phyloP scores from a whole-genome alignment of 2,888 invertebrate species.

The Imbricaverruca yamaguchii region DNA sequence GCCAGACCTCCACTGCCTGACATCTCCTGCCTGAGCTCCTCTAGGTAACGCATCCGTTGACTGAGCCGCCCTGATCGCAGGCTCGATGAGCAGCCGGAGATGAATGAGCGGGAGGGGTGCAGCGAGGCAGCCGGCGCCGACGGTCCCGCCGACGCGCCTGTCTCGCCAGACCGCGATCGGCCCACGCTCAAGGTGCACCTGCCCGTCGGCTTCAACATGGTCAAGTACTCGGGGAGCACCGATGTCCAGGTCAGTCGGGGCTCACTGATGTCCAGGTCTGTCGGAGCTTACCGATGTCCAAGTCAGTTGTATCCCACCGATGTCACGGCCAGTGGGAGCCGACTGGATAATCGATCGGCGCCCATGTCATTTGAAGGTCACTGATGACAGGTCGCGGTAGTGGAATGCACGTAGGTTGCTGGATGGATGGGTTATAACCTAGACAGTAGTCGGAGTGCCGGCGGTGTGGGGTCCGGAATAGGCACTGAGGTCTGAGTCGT shows the following conservation, averaged over 20 bases:
- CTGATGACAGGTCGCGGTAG: too few relatives aligned
- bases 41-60: background rate
- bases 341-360: too few relatives aligned
- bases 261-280: background rate
- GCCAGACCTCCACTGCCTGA: background rate
- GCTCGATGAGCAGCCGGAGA: background rate
- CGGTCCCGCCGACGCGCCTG: background rate
- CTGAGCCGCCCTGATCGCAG: too few relatives aligned
- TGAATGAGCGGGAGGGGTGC: background rate
- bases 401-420: too few relatives aligned
- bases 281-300: too few relatives aligned
- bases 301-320: too few relatives aligned
- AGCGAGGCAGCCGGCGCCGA: background rate
- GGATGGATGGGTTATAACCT: too few relatives aligned
- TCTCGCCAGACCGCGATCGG: background rate
- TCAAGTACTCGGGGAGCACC: constrained; percentile 29
- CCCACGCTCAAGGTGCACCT: constrained; percentile 26
- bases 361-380: too few relatives aligned
- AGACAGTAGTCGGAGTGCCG: too few relatives aligned
- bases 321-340: too few relatives aligned
- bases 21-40: background rate
- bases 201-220: constrained; percentile 27
- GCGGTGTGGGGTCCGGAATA: too few relatives aligned
- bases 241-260: constrained; percentile 27
- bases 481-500: too few relatives aligned